phyloP scores from a whole-genome alignment of 2,113 vertebrate species.

The Peromyscus californicus region DNA sequence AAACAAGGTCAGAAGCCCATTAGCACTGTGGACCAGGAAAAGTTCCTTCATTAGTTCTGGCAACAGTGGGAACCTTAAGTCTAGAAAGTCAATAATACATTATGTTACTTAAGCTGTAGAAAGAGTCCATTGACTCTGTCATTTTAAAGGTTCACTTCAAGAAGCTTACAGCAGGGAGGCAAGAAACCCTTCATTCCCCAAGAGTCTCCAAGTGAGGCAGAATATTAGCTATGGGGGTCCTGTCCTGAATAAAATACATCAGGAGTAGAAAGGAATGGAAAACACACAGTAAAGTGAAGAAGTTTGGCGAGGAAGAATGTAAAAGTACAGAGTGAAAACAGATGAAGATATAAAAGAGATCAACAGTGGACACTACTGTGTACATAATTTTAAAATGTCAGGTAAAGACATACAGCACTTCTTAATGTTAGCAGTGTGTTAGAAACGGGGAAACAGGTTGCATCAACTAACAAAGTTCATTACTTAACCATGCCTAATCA shows the following conservation, averaged over 20 bases:
- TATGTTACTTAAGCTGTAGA: constrained; percentile 45
- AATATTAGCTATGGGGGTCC: neutral
- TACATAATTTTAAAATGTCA: neutral
- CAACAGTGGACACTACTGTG: neutral
- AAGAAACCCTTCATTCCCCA: neutral
- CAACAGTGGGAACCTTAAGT: neutral
- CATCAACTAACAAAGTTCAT: neutral
- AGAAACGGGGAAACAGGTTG: neutral
- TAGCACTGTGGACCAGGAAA: constrained; percentile 44
- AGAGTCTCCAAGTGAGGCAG: neutral
- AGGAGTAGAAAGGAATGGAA: neutral
- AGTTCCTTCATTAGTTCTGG: constrained; percentile 12
- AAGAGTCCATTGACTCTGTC: constrained; percentile 22
- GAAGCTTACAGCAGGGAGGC: neutral
- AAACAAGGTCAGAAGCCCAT: constrained; percentile 25
- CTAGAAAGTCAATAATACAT: constrained; percentile 71
- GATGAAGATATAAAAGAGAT: neutral
- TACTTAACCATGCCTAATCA: neutral
- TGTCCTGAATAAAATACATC: neutral
- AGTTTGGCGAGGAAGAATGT: neutral
- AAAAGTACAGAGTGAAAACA: neutral
- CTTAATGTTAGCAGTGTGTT: neutral
- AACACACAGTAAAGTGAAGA: neutral
- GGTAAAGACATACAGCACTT: neutral
- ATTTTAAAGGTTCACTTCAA: constrained; percentile 57